Evolutionary conservation across 2,888 invertebrate species (phyloP), one percentile per base, ranked within the genome.

Genomic region (Microplitis deprimator): DNA sequence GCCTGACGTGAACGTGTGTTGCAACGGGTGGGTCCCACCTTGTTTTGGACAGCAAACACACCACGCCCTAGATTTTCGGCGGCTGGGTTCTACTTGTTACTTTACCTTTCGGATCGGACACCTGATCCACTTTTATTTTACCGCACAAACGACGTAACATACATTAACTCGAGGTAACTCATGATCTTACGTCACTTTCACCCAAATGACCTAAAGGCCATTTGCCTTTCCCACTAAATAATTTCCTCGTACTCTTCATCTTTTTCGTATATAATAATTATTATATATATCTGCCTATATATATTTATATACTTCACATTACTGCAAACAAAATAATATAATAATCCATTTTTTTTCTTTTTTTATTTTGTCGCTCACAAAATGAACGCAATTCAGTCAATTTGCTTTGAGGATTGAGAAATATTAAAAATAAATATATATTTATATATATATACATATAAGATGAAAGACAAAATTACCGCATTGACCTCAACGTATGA

Each of bases 61-160:
- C 81, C 81, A 81, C 81, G 81, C 80, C 81, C 80, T 80, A 81
- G 79, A 81, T 81, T 80, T 81, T 80, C 76, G 79, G 79, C 74
- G 71, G 81, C 50, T 5, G 5, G 75, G 61, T 70, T 29, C 29
- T 29, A 29, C 29, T 29, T 29, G 29, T 29, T 29, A 29, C 29
- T 29, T 70, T 71, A 59, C 77, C 74, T 73, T 73, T 73, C 68
- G 38, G 70, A 59, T 75, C 73, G 74, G 79, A 77, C 82, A 82
- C 81, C 82, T 82, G 82, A 82, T 82, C 82, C 81, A 82, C 82
- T 82, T 82, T 82, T 82, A 80, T 82, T 82, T 82, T 82, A 80
- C 29, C 3, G 29, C 29, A 29, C 80, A 77, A 70, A 69, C 62
- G 75, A 81, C 79, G 81, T 80, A 81, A 82, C 78, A 77, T 70